These are phyloP conservation scores for Botrylloides violaceus DNA, from an alignment of 23 tunicate species.

Conservation along the genomic window DNA sequence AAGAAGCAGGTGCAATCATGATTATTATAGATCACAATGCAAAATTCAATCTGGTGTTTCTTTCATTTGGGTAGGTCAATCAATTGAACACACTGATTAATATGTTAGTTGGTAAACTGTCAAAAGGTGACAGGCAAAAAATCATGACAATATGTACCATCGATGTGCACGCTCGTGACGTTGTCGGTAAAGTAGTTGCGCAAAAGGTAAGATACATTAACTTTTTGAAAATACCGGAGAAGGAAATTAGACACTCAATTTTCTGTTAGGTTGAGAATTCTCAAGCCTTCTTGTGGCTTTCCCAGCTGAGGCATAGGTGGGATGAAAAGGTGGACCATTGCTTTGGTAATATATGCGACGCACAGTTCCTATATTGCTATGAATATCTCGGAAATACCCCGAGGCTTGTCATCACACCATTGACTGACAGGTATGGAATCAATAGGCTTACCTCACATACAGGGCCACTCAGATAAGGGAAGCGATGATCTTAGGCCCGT, in stretches of 20 bases:
- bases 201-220: constrained; percentile 48
- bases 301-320: constrained; percentile 88
- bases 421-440: constrained; percentile 87
- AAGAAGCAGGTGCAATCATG: constrained; percentile 66
- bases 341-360: constrained; percentile 93
- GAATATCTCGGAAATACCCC: constrained; percentile 97
- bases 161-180: constrained; percentile 99
- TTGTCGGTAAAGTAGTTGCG: constrained; percentile 77
- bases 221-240: not conserved
- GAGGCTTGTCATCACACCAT: constrained; percentile 93
- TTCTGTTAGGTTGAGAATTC: constrained; percentile 64
- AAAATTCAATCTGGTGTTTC: not conserved
- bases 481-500: too few species aligned
- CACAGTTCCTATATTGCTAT: constrained; percentile 87
- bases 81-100: constrained; percentile 88
- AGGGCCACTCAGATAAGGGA: too few species aligned
- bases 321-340: constrained; percentile 83
- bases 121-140: constrained; percentile 75
- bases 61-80: constrained; percentile 31
- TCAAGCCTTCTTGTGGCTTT: constrained; percentile 88
- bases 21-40: not conserved
- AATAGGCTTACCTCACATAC: too few species aligned
- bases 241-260: not conserved
- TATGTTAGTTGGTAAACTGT: constrained; percentile 66
- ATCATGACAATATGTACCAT: constrained; percentile 98